These are phyloP conservation scores for Hozukius guyotensis DNA, from an alignment of 2,797 vertebrate species.

Conservation along the genomic window DNA sequence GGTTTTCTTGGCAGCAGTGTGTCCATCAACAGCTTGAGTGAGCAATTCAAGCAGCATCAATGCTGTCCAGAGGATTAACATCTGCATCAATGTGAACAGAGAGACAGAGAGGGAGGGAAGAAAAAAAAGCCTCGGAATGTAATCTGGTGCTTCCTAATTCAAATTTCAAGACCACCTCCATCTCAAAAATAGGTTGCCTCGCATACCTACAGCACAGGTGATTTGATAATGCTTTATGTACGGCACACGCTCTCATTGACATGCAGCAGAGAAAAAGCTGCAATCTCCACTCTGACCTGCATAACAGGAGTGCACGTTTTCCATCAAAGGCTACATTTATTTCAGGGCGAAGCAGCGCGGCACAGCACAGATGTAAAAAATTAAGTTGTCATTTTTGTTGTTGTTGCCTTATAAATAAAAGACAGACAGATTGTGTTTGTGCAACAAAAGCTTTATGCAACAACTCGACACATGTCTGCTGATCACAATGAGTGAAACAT, in stretches of 20 bases:
- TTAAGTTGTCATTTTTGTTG: slow-evolving; percentile 18
- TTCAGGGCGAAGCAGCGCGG: slow-evolving; percentile 16
- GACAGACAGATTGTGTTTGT: slow-evolving; percentile 27
- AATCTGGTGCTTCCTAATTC: slow-evolving; percentile 60
- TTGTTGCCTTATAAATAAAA: slow-evolving; percentile 12
- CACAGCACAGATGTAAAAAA: slow-evolving; percentile 28
- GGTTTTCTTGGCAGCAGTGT: slow-evolving; percentile 40
- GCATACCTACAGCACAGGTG: slow-evolving; percentile 38
- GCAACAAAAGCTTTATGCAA: slow-evolving; percentile 24
- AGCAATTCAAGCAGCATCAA: slow-evolving; percentile 35
- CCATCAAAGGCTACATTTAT: slow-evolving; percentile 18
- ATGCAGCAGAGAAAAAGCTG: slow-evolving; percentile 62
- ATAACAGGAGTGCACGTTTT: slow-evolving; percentile 29
- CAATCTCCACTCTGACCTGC: slow-evolving; percentile 67
- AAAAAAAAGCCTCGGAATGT: slow-evolving; percentile 21
- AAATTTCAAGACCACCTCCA: slow-evolving; percentile 53
- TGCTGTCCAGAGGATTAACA: slow-evolving; percentile 42
- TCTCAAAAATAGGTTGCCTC: slow-evolving; percentile 61
- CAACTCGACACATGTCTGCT: slow-evolving; percentile 36
- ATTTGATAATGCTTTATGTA: slow-evolving; percentile 38
- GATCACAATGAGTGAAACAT: slow-evolving; percentile 4
- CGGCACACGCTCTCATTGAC: slow-evolving; percentile 66
- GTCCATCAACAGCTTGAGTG: slow-evolving; percentile 23
- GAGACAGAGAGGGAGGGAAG: neutral
- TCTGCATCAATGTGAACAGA: slow-evolving; percentile 44